These are phyloP conservation scores for Propithecus perrieri DNA, from an alignment of 2,797 vertebrate genomes.

Conservation along the genomic window DNA sequence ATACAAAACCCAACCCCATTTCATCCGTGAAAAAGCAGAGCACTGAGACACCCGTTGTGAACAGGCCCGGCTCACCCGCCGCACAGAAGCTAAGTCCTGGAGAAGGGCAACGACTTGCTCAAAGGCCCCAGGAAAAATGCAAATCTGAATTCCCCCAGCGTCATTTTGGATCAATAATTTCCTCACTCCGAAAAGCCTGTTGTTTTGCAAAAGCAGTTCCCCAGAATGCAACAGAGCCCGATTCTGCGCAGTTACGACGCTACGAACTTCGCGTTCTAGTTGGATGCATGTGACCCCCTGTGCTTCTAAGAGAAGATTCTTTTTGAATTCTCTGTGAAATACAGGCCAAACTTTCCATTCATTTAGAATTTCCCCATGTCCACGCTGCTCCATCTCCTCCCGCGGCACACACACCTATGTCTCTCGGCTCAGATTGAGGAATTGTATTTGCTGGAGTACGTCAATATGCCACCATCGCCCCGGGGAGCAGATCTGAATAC, in stretches of 20 bases:
- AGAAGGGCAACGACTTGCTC: not conserved
- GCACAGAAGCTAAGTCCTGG: not conserved
- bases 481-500: conserved; percentile 35
- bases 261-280: not conserved
- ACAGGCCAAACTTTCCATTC: not conserved
- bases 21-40: not conserved
- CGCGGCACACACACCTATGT: not conserved
- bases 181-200: not conserved
- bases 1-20: not conserved
- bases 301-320: not conserved
- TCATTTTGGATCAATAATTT: not conserved
- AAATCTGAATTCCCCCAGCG: not conserved
- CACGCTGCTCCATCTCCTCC: not conserved
- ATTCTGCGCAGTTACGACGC: not conserved
- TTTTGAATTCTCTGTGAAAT: not conserved
- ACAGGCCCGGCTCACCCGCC: not conserved
- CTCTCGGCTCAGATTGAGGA: not conserved
- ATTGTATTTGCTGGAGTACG: not conserved
- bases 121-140: not conserved
- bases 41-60: not conserved
- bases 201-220: not conserved
- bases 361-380: not conserved
- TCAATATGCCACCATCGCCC: not conserved
- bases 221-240: not conserved
- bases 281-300: not conserved